phyloP scores from a whole-genome alignment of 2,888 invertebrate genomes.

The Orgyia antiqua region DNA sequence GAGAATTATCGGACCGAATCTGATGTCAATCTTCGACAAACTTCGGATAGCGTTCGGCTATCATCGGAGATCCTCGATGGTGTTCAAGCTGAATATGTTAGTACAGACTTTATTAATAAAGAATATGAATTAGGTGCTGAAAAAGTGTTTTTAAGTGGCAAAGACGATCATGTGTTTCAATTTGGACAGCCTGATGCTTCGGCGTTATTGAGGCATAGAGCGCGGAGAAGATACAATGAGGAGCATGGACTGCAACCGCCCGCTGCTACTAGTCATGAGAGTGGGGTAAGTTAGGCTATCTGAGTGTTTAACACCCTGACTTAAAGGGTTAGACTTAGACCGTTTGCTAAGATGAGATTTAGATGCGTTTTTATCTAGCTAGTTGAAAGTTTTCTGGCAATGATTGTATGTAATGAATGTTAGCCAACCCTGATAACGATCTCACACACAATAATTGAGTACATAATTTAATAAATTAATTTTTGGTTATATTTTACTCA shows the following conservation, averaged over 20 bases:
- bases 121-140: constrained; percentile 39
- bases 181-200: constrained; percentile 80
- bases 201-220: constrained; percentile 72
- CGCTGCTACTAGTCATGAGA: constrained; percentile 66
- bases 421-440: too few species aligned
- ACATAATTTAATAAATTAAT: too few species aligned
- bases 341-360: too few species aligned
- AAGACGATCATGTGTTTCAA: constrained; percentile 63
- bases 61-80: constrained; percentile 63
- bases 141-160: constrained; percentile 51
- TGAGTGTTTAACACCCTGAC: too few species aligned
- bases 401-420: too few species aligned
- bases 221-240: constrained; percentile 61
- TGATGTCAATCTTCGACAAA: constrained; percentile 54
- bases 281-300: constrained; percentile 63
- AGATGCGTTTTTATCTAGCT: too few species aligned
- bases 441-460: too few species aligned
- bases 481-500: too few species aligned
- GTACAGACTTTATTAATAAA: constrained; percentile 37
- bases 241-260: constrained; percentile 65
- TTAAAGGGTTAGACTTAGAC: too few species aligned
- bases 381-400: too few species aligned
- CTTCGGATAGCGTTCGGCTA: constrained; percentile 57
- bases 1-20: constrained; percentile 59
- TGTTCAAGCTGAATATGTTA: constrained; percentile 44